Evolutionary conservation across 2,888 invertebrate genomes (phyloP).

Genomic region (Globia sparganii): DNA sequence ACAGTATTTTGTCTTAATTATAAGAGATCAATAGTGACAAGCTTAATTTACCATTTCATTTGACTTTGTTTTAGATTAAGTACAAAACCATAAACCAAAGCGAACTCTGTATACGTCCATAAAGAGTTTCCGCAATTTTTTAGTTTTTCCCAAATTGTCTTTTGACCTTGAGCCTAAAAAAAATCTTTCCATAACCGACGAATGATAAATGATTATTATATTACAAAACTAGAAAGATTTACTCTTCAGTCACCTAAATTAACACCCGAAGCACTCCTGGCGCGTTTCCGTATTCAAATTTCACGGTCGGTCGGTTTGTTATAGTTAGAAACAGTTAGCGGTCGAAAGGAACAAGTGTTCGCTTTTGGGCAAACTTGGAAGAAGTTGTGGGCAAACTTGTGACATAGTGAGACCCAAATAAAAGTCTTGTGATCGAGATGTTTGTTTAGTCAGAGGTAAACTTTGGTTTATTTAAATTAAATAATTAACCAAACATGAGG

Average conservation of each 20-base stretch:
- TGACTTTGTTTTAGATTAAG: background rate
- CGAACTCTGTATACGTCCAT: background rate
- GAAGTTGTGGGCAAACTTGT: slow-evolving; percentile 56
- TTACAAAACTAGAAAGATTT: background rate
- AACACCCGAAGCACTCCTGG: background rate
- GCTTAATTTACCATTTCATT: background rate
- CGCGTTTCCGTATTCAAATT: slow-evolving; percentile 38
- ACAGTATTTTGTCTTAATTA: background rate
- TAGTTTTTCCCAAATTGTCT: background rate
- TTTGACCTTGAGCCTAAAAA: background rate
- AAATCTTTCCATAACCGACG: background rate
- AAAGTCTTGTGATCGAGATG: slow-evolving; percentile 43
- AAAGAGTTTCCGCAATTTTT: background rate
- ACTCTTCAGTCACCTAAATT: background rate
- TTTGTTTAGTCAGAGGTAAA: slow-evolving; percentile 44
- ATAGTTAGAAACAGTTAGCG: slow-evolving; percentile 53
- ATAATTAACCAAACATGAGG: slow-evolving; percentile 36
- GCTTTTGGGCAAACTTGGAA: slow-evolving; percentile 49
- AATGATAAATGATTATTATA: background rate
- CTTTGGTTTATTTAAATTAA: slow-evolving; percentile 51
- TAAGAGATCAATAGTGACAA: background rate
- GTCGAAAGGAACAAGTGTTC: slow-evolving; percentile 62
- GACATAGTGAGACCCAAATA: slow-evolving; percentile 36
- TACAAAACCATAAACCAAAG: background rate
- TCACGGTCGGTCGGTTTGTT: slow-evolving; percentile 39